Base-by-base conservation (phyloP, 2,888 invertebrate genomes). In the Clistopyga incitator region DNA sequence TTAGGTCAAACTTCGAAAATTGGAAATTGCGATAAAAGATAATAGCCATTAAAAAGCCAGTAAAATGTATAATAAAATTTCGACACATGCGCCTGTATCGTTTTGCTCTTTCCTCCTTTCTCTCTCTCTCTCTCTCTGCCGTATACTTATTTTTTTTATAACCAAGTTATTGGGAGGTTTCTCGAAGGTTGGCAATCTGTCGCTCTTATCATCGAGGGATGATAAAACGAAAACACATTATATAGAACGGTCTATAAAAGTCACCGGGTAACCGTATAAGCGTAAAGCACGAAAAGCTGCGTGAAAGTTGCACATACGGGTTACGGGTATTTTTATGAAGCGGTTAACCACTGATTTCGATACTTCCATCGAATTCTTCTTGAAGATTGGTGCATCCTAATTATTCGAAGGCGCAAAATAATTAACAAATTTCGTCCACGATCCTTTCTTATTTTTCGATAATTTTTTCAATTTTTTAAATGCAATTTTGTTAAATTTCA, bases 131-230 rank as follows among this genome's bases (percentile, higher is more conserved):
- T n/a, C n/a, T n/a, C n/a, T n/a, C n/a, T n/a, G n/a, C n/a, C n/a
- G n/a, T n/a, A n/a, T n/a, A n/a, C n/a, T n/a, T n/a, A n/a, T n/a
- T n/a, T n/a, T n/a, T n/a, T n/a, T n/a, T n/a, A n/a, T n/a, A n/a
- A 74, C 74, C 45, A 47, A 67, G 47, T 65, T 54, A 71, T 61
- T 59, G 71, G 45, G 67, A 59, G 54, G 61, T 74, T 59, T 74
- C 67, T 59, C 42, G 67, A n/a, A 45, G 72, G 23, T 38, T 18
- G 67, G n/a, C 67, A 47, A 67, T 47, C 67, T 67, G 67, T 67
- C 67, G 67, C 61, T 64, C 34, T 45, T 56, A 75, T 64, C 64
- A 20, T 75, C 50, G 75, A 64, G 64, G 20, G 11, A 38, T 52
- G 52, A 52, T 38, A 52, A 38, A 52, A 64, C n/a, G 29, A 25